phyloP scores from a whole-genome alignment of 2,888 invertebrate genomes.

The Drymonia ruficornis region DNA sequence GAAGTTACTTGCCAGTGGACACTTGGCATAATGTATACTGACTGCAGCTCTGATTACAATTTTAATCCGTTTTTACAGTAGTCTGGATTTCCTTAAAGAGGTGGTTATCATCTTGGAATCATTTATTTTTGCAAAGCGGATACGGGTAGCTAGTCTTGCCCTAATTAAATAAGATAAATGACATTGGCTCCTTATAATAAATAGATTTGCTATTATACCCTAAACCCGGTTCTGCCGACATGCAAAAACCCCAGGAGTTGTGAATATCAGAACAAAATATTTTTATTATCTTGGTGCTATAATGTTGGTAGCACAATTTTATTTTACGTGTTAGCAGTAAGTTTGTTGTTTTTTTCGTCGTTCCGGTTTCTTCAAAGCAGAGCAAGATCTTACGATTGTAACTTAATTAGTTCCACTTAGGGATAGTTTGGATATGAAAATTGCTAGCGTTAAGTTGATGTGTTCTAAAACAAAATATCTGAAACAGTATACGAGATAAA shows the following conservation, averaged over 20 bases:
- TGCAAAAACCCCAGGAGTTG: conserved; percentile 51
- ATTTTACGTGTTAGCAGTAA: conserved; percentile 47
- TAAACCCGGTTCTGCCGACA: conserved; percentile 16
- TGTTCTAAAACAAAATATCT: conserved; percentile 83
- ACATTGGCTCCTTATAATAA: no score
- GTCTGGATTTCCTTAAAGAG: no score
- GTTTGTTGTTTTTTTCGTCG: conserved; percentile 58
- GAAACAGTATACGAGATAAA: conserved; percentile 81
- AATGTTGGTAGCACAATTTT: conserved; percentile 65
- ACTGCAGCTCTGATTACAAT: no score
- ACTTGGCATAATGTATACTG: no score
- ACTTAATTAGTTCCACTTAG: conserved; percentile 54
- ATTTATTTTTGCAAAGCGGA: no score
- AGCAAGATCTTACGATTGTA: conserved; percentile 36
- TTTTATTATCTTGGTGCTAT: conserved; percentile 71
- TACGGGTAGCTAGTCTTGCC: no score
- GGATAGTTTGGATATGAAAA: conserved; percentile 59
- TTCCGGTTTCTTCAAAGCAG: conserved; percentile 40
- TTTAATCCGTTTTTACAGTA: no score
- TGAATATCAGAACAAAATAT: conserved; percentile 70
- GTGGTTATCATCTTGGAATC: no score
- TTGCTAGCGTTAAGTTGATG: conserved; percentile 76
- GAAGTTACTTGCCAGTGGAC: no score
- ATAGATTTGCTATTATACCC: neutral
- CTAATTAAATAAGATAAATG: no score